Conservation (phyloP, 2,797 vertebrate genomes). For the Salmo trutta region DNA sequence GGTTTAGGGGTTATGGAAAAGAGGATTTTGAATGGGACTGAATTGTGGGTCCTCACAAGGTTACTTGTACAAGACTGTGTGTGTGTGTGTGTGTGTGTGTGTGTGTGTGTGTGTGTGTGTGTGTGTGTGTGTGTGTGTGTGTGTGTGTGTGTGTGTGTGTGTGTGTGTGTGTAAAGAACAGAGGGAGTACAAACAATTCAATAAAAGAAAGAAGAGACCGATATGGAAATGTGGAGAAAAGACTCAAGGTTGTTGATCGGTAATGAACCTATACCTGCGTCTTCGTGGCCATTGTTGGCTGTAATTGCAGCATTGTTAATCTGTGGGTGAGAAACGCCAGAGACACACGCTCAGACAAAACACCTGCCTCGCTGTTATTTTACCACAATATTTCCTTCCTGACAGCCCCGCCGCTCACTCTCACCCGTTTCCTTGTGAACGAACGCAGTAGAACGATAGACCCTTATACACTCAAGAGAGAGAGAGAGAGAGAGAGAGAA, state of each 20-base stretch:
- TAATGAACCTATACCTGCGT: conserved; percentile 84
- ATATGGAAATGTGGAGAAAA: conserved; percentile 69
- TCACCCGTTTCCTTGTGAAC: conserved; percentile 49
- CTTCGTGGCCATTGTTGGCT: conserved; percentile 78
- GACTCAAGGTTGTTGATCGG: conserved; percentile 79
- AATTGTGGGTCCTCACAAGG: too few relatives aligned
- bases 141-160: too few relatives aligned
- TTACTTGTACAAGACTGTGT: too few relatives aligned
- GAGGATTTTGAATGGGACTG: too few relatives aligned
- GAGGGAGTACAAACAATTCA: not conserved
- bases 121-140: too few relatives aligned
- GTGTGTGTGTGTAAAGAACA: not conserved
- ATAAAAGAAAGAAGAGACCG: conserved; percentile 63
- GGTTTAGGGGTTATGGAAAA: too few relatives aligned
- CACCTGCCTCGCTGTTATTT: conserved; percentile 79
- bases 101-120: too few relatives aligned
- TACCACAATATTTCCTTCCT: conserved; percentile 76
- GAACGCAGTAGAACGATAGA: conserved; percentile 75
- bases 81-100: too few relatives aligned
- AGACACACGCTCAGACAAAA: conserved; percentile 78
- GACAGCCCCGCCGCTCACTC: conserved; percentile 62
- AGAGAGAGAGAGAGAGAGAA: conserved; percentile 22
- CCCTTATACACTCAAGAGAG: conserved; percentile 75
- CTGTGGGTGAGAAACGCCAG: conserved; percentile 75
- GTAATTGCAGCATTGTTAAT: conserved; percentile 84